Evolutionary conservation across 2,113 vertebrate genomes (phyloP), one percentile per base, ranked within the genome.

Genomic region (Sitta europaea): DNA sequence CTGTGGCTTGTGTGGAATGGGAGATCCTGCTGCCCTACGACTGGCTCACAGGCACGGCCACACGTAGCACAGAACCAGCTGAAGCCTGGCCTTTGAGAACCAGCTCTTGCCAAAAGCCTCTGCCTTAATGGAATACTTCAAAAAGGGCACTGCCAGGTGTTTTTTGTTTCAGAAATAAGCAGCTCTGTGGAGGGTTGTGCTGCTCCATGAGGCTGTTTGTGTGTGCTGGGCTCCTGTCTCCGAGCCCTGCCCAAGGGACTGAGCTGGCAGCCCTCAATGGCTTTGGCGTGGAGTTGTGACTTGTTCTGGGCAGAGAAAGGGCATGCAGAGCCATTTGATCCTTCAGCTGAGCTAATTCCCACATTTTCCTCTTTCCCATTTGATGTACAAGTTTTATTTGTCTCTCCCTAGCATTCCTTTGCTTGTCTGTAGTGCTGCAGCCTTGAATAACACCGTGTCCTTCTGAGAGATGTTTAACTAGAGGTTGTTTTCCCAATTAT

Each of bases 51-150:
- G 29, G 23, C 63, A n/a, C 1, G 2, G 42, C 27, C 8, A 14
- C 0, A 0, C 0, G 0, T 43, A 33, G 45, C 80, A 40, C 16
- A 81, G 68, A 73, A 25, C 21, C 70, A 86, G n/a, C n/a, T 5
- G 6, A 40, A 88, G 70, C 45, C 35, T 82, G 57, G 43, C 38
- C 23, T 86, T 58, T 0, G 3, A 59, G 63, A 24, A 58, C 28
- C 38, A 80, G 6, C 27, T 76, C 71, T 93, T 70, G 61, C 50
- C 33, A 79, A 74, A 81, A 57, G 28, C 82, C 47, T 71, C 59
- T 79, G 25, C 16, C 15, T 82, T 35, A 61, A n/a, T 25, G 0
- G 9, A 43, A 40, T 29, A n/a, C 33, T 83, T 70, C 45, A 11
- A 29, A 68, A 90, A 83, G 29, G 33, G 6, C 2, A 2, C 28